Conservation (phyloP, 2,888 invertebrate species). For the Serrognathus titanus region DNA sequence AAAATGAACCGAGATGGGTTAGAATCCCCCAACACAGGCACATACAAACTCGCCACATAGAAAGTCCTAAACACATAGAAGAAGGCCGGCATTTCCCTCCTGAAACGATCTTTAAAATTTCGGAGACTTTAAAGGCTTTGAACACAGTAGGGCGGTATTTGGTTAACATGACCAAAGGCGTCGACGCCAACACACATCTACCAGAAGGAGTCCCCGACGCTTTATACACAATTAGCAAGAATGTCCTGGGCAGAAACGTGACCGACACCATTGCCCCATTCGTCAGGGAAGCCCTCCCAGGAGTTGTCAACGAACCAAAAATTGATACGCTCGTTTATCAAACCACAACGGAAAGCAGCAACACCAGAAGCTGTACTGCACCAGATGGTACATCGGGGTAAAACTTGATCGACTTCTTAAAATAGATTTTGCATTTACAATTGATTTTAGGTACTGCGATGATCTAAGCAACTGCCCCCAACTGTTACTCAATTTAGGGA, state of each 20-base stretch:
- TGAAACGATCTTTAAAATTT: conserved; percentile 52
- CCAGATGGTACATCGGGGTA: conserved; percentile 74
- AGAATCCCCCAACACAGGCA: conserved; percentile 31
- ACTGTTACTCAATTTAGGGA: conserved; percentile 73
- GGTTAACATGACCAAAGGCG: conserved; percentile 71
- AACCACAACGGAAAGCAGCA: conserved; percentile 35
- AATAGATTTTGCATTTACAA: background rate
- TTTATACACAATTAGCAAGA: conserved; percentile 75
- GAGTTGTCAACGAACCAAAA: conserved; percentile 19
- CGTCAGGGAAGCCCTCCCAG: conserved; percentile 52
- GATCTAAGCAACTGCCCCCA: conserved; percentile 88
- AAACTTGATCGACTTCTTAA: background rate
- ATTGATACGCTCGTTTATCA: conserved; percentile 16
- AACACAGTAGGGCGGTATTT: conserved; percentile 83
- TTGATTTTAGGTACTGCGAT: conserved; percentile 60
- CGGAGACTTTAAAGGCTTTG: conserved; percentile 70
- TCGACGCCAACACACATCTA: conserved; percentile 42
- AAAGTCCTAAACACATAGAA: conserved; percentile 27
- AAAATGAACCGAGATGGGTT: conserved; percentile 33
- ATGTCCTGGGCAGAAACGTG: conserved; percentile 73
- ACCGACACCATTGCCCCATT: conserved; percentile 78
- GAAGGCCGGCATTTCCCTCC: conserved; percentile 44
- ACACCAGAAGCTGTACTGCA: conserved; percentile 71
- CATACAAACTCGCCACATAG: conserved; percentile 24
- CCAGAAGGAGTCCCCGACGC: conserved; percentile 66